phyloP scores from a whole-genome alignment of 2,888 invertebrate genomes.

The Limnephilus auricula region DNA sequence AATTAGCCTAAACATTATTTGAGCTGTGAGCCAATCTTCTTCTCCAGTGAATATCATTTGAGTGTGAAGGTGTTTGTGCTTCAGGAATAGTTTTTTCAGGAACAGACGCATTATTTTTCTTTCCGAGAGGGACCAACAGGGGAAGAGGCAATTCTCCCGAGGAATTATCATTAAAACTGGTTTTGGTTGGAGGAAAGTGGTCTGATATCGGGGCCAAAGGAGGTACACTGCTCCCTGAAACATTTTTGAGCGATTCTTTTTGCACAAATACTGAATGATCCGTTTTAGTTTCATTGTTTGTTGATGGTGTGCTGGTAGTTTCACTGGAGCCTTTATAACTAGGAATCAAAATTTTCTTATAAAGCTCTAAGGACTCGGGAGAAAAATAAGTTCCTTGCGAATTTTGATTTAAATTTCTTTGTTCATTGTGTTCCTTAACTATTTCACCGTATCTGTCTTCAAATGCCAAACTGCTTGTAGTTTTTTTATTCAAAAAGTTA shows the following conservation, averaged over 20 bases:
- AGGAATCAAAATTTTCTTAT: conserved; percentile 73
- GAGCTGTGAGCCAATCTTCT: conserved; percentile 59
- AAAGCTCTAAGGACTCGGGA: conserved; percentile 73
- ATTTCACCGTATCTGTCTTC: background rate
- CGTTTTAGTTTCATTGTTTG: background rate
- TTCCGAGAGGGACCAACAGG: conserved; percentile 30
- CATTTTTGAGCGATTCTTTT: background rate
- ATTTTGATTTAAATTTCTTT: background rate
- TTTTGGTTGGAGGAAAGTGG: background rate
- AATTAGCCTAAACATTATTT: conserved; percentile 8
- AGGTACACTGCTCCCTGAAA: conserved; percentile 25
- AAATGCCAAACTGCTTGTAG: background rate
- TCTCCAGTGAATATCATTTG: conserved; percentile 63
- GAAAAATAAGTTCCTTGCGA: conserved; percentile 66
- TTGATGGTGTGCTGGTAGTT: background rate
- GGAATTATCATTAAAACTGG: background rate
- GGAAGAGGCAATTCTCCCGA: conserved; percentile 4
- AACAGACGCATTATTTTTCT: background rate
- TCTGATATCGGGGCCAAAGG: conserved; percentile 51
- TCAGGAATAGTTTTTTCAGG: background rate
- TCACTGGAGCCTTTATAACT: conserved; percentile 59
- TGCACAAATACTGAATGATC: background rate
- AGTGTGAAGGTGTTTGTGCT: conserved; percentile 7
- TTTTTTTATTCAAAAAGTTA: conserved; percentile 41
- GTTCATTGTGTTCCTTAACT: conserved; percentile 32